Evolutionary conservation across 2,888 invertebrate genomes (phyloP), one percentile per base, ranked within the genome.

Genomic region (Nemapogon koenigi): DNA sequence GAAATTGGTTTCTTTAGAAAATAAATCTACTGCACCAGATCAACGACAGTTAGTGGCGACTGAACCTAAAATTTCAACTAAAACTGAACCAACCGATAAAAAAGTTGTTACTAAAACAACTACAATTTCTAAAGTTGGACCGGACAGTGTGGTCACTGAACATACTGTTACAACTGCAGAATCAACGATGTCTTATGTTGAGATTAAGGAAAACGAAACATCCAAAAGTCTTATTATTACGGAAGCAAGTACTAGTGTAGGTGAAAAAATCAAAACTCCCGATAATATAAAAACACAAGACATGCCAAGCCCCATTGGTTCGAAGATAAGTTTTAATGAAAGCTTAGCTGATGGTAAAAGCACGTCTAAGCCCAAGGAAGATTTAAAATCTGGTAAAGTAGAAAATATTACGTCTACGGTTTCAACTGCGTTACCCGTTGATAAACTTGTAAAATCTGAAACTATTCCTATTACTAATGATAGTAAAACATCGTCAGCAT

Each of bases 161-260:
- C 62, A 62, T 33, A 61, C 55, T 16, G 44, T 60, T 14, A 49
- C 67, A 26, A 60, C 60, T 17, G 57, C 68, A n/a, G 57, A 64
- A 31, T 66, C 72, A 15, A 60, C 57, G 44, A 46, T 67, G 6
- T 70, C 68, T 22, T 69, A 65, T 16, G 59, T 70, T 33, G 62
- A 70, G 55, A 52, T 62, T 16, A 59, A 56, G 30, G 57, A 71
- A 49, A 65, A 59, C 46, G 58, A 70, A 46, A 63, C 68, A 4
- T 51, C 56, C n/a, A n/a, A n/a, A n/a, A n/a, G n/a, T n/a, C n/a
- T n/a, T n/a, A n/a, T n/a, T n/a, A n/a, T n/a, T n/a, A n/a, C n/a
- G n/a, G n/a, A n/a, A n/a, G n/a, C n/a, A n/a, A n/a, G n/a, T n/a
- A n/a, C n/a, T n/a, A n/a, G n/a, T n/a, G n/a, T n/a, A n/a, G n/a